Percentiles rank a stretch among this genome's conserved stretches.
Evolutionary conservation across 2,888 invertebrate genomes (phyloP).

Genomic region (Leptothorax acervorum): DNA sequence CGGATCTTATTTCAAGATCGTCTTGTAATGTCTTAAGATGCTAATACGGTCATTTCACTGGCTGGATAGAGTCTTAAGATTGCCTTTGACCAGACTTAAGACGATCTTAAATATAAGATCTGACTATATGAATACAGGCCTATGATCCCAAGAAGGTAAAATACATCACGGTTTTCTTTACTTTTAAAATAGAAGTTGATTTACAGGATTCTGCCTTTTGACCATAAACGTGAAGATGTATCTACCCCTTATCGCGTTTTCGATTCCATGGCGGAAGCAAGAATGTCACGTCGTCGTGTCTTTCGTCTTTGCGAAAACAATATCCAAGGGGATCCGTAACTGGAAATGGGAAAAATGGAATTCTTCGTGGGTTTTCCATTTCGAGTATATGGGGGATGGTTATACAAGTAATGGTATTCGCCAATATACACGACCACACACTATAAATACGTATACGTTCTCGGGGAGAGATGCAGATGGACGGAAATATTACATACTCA

Average conservation of each 20-base stretch:
- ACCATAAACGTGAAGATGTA: slow-evolving; percentile 9
- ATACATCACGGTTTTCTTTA: background rate
- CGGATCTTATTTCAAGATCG: too few species aligned
- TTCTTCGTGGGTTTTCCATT: slow-evolving; percentile 50
- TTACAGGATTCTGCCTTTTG: slow-evolving; percentile 13
- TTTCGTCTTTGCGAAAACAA: slow-evolving; percentile 53
- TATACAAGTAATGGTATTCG: slow-evolving; percentile 20
- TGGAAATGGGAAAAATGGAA: slow-evolving; percentile 64
- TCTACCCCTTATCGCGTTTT: slow-evolving; percentile 28
- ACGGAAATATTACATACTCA: slow-evolving; percentile 48
- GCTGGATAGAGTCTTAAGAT: too few species aligned
- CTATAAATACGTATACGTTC: slow-evolving; percentile 9
- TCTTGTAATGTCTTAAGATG: too few species aligned
- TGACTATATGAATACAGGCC: too few species aligned
- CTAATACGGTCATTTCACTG: too few species aligned
- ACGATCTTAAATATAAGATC: too few species aligned
- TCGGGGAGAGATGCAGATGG: background rate
- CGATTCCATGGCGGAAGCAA: slow-evolving; percentile 18
- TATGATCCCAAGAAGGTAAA: background rate
- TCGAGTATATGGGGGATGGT: background rate
- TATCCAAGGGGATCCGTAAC: slow-evolving; percentile 49
- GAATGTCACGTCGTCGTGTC: background rate
- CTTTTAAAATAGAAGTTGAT: slow-evolving; percentile 10
- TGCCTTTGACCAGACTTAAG: too few species aligned
- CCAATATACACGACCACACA: background rate